phyloP scores from a whole-genome alignment of 2,113 vertebrate genomes.

The Chamaea fasciata region DNA sequence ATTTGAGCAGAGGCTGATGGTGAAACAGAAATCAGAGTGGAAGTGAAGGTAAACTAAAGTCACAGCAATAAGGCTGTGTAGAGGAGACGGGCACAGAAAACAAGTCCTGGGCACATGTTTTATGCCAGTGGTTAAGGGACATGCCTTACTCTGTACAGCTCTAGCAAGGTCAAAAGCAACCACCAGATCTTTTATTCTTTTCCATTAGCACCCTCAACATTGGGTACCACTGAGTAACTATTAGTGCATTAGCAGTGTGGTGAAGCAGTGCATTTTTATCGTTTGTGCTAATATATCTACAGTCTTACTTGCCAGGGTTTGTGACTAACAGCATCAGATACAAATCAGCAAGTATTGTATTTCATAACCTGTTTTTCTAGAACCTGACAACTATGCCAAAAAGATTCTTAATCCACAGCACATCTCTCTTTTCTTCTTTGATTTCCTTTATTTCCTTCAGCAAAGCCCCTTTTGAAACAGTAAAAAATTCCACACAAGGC shows the following conservation, averaged over 20 bases:
- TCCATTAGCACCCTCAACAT: neutral
- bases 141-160: neutral
- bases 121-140: neutral
- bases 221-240: neutral
- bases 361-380: neutral
- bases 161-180: neutral
- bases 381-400: neutral
- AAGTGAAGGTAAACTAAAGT: neutral
- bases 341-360: neutral
- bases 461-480: neutral
- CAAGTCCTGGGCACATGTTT: neutral
- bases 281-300: neutral
- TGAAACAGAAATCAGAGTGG: neutral
- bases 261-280: neutral
- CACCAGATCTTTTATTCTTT: neutral
- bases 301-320: neutral
- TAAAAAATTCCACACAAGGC: conserved; percentile 18
- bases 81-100: neutral
- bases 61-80: neutral
- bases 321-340: neutral
- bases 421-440: neutral
- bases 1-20: neutral
- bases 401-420: neutral
- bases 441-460: neutral
- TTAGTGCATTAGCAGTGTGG: neutral